Conservation (phyloP, 2,888 invertebrate genomes). For the Apamea sordens region DNA sequence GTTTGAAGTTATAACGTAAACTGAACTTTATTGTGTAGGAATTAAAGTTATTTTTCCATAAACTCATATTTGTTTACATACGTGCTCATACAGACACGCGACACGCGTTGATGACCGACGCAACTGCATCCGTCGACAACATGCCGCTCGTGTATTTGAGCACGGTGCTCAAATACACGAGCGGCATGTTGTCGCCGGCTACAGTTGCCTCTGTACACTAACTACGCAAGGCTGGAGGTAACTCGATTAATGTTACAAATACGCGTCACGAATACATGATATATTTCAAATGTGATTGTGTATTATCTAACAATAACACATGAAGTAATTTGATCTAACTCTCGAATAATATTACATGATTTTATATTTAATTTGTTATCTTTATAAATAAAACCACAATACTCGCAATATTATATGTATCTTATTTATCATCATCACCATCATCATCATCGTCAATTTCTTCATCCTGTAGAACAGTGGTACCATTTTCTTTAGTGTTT, state of each 20-base stretch:
- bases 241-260: background rate
- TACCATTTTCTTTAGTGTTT: conserved; percentile 43
- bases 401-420: background rate
- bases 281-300: background rate
- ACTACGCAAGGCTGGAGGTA: background rate
- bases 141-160: no score
- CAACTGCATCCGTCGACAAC: no score
- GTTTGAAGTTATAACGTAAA: no score
- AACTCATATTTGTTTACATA: no score
- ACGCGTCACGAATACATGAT: background rate
- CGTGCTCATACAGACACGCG: no score
- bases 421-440: conserved; percentile 53
- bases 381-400: conserved; percentile 35
- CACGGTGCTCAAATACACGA: no score
- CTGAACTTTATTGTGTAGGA: no score
- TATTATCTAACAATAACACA: background rate
- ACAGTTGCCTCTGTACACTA: no score
- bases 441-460: conserved; percentile 68
- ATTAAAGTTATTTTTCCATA: no score
- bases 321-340: background rate
- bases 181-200: no score
- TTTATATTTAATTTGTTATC: conserved; percentile 1
- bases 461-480: conserved; percentile 72
- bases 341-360: background rate
- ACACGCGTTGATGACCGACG: no score